These are phyloP conservation scores for Castor canadensis DNA, from an alignment of 2,113 vertebrate species.

Conservation along the genomic window DNA sequence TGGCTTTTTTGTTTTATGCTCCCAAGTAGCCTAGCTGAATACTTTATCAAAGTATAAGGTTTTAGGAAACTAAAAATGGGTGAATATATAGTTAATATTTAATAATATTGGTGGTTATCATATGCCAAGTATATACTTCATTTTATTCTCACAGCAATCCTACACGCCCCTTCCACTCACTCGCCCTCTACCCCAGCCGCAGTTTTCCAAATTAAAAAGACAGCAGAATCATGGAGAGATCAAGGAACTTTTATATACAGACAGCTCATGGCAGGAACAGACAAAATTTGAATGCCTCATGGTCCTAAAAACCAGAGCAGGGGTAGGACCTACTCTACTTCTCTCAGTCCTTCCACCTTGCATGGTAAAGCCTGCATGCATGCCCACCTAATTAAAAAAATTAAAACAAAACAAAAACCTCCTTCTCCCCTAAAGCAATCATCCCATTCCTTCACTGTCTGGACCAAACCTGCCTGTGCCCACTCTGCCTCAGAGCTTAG, in stretches of 20 bases:
- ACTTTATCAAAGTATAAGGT: slow-evolving; percentile 52
- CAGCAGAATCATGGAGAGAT: not conserved
- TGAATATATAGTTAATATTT: not conserved
- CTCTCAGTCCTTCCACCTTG: not conserved
- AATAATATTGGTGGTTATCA: not conserved
- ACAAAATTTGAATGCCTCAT: not conserved
- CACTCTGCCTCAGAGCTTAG: not conserved
- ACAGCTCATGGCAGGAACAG: not conserved
- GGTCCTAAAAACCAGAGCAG: not conserved
- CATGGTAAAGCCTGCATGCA: not conserved
- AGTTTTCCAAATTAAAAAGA: not conserved
- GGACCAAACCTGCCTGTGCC: not conserved
- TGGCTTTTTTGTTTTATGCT: slow-evolving; percentile 67
- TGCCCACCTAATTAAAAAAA: not conserved
- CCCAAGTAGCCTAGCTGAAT: slow-evolving; percentile 66
- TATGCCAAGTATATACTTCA: not conserved
- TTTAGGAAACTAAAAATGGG: not conserved
- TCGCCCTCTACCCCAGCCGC: not conserved
- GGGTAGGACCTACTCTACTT: not conserved
- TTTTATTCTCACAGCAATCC: not conserved
- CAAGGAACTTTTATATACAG: not conserved
- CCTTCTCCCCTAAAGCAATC: not conserved
- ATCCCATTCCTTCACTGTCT: not conserved
- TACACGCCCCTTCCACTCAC: not conserved
- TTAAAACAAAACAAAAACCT: not conserved